Evolutionary conservation across 2,113 vertebrate species (phyloP).

Genomic region (Ibidorhyncha struthersii): DNA sequence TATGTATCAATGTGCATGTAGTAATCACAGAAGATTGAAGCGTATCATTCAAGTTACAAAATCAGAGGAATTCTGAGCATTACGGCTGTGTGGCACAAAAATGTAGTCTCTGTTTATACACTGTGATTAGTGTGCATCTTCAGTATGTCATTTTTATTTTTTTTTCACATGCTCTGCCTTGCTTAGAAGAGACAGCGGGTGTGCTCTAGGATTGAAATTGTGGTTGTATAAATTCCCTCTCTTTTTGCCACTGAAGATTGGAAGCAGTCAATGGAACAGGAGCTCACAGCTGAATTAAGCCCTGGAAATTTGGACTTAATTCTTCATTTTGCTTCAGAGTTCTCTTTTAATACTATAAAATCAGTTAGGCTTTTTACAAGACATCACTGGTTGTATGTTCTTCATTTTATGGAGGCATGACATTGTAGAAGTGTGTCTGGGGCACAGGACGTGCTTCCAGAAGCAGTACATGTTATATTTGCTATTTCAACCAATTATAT

Average conservation of each 20-base stretch:
- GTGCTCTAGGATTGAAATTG: neutral
- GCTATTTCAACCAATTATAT: neutral
- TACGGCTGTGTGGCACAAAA: neutral
- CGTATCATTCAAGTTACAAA: neutral
- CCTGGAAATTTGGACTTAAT: neutral
- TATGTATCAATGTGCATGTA: neutral
- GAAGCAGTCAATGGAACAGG: fast-evolving
- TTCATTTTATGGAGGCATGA: neutral
- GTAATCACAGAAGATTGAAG: neutral
- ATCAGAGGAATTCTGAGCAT: neutral
- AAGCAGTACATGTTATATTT: neutral
- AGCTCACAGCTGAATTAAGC: neutral
- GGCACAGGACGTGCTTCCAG: neutral
- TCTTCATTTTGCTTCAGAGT: neutral
- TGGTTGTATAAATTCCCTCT: neutral
- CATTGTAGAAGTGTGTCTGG: neutral
- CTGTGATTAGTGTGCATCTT: neutral
- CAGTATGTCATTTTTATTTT: neutral
- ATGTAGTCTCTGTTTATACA: neutral
- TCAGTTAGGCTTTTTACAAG: neutral
- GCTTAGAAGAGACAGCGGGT: neutral
- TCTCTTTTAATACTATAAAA: neutral
- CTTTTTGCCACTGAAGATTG: neutral
- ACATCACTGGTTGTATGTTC: neutral
- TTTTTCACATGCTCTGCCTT: neutral